A percentile compares a stretch with the other conserved stretches of the same genome.
Evolutionary conservation across 2,113 vertebrate species (phyloP).

Genomic region (Heteronetta atricapilla): DNA sequence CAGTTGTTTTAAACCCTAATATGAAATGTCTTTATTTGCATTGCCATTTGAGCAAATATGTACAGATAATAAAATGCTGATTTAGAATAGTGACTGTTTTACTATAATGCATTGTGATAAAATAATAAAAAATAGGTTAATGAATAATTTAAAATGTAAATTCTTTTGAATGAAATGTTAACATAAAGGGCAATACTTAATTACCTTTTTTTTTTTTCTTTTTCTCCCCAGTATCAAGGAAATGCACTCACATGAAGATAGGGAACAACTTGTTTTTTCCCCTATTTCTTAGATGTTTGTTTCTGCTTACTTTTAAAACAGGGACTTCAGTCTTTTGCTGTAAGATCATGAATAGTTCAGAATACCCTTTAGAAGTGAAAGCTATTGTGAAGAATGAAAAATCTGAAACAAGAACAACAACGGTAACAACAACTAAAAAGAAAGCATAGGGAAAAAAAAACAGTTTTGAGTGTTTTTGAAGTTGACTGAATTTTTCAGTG

Average conservation of each 20-base stretch:
- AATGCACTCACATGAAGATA: not conserved
- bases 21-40: not conserved
- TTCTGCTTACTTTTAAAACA: not conserved
- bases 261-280: not conserved
- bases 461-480: not conserved
- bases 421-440: not conserved
- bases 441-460: not conserved
- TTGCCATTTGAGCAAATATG: not conserved
- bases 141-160: not conserved
- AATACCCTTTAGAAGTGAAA: not conserved
- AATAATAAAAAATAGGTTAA: not conserved
- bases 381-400: not conserved
- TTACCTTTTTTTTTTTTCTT: not conserved
- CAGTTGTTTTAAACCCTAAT: not conserved
- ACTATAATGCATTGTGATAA: not conserved
- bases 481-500: not conserved
- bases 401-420: not conserved
- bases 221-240: not conserved
- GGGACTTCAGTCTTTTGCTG: not conserved
- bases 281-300: not conserved
- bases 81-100: not conserved
- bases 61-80: not conserved
- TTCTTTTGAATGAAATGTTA: not conserved
- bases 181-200: not conserved
- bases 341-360: not conserved